Evolutionary conservation across 2,888 invertebrate genomes (phyloP), one percentile per base, ranked within the genome.

Genomic region (Ormyrus pomaceus): DNA sequence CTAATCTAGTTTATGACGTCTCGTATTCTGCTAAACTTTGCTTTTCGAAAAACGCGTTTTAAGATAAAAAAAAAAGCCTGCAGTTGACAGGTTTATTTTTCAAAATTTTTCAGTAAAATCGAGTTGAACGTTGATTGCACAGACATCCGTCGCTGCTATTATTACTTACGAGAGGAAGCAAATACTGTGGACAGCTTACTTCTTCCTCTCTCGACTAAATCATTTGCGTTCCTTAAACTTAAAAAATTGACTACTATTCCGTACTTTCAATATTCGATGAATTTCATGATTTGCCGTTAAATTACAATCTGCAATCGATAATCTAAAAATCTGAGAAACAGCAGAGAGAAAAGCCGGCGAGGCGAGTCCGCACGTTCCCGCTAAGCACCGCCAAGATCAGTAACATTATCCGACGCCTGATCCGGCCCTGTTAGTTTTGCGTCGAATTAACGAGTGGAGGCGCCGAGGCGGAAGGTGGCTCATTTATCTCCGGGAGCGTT

Each of bases 221-320:
- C 59, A 70, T 13, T 11, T 11, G 75, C 50, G 51, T 72, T 76
- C 56, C 51, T 62, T 56, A 19, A 72, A 62, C 51, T 46, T 5
- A 64, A 68, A 69, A 79, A 68, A 64, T 75, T 50, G 19, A 34
- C 65, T 55, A 69, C 71, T 72, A 78, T 75, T 71, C 75, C 75
- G 55, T 68, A 81, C 72, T 79, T 69, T 72, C 76, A 68, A 81
- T 76, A 78, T 75, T 68, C 74, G 74, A 59, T 19, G 45, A 61
- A 77, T 46, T 70, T 73, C 34, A 69, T 55, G 19, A 34, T n/a
- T 65, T 50, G 19, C 11, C 10, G 48, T 65, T 65, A 13, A 53
- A 62, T 10, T 10, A 62, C 46, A 62, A 62, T 46, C 9, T 53
- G 34, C 53, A 5, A 62, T 48, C 10, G 8, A 62, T 46, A 5